Evolutionary conservation across 2,888 invertebrate genomes (phyloP).

Genomic region (Chloroclysta siterata): DNA sequence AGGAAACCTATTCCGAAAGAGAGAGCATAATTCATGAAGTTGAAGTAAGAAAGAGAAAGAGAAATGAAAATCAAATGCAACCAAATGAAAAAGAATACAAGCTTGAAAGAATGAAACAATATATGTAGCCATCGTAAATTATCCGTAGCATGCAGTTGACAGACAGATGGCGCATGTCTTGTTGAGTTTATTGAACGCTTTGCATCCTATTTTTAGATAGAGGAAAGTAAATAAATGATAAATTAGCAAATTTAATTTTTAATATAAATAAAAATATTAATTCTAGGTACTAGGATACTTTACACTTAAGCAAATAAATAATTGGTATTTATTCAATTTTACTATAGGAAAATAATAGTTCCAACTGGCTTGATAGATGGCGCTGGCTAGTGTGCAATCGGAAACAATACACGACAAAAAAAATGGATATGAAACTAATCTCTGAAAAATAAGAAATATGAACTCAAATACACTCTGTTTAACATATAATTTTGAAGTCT

Average conservation of each 20-base stretch:
- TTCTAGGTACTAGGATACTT: too few species aligned
- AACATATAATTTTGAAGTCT: too few species aligned
- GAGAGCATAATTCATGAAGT: constrained; percentile 40
- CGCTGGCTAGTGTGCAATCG: background rate
- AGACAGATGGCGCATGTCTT: constrained; percentile 77
- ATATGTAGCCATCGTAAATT: constrained; percentile 33
- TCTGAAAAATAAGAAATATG: too few species aligned
- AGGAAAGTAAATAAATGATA: background rate
- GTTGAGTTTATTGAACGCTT: constrained; percentile 79
- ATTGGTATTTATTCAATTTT: too few species aligned
- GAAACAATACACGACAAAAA: background rate
- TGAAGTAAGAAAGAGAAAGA: constrained; percentile 51
- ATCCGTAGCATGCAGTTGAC: constrained; percentile 30
- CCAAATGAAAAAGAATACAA: constrained; percentile 48
- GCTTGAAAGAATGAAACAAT: constrained; percentile 29
- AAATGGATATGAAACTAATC: too few species aligned
- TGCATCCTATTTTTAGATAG: constrained; percentile 69
- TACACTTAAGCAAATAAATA: too few species aligned
- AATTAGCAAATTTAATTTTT: too few species aligned
- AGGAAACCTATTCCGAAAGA: constrained; percentile 55
- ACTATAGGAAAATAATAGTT: background rate
- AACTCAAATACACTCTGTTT: too few species aligned
- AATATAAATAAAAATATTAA: too few species aligned
- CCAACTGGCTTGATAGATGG: background rate
- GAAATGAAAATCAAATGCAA: constrained; percentile 46